Evolutionary conservation across 2,888 invertebrate genomes (phyloP), one percentile per base, ranked within the genome.

Genomic region (Dicycla oo): DNA sequence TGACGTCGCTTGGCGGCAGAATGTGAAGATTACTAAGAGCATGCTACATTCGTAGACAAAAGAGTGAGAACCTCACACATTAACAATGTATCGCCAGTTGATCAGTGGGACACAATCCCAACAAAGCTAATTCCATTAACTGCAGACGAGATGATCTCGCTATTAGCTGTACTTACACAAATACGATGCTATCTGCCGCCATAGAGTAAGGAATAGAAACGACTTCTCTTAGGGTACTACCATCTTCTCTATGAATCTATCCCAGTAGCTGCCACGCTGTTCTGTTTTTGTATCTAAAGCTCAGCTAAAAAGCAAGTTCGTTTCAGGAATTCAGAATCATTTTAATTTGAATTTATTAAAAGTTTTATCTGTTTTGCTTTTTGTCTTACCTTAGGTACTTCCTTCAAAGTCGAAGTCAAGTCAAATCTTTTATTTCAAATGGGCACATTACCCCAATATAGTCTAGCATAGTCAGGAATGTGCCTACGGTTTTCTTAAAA

Each of bases 121-220:
- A 85, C 85, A 85, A 86, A 85, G 81, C 73, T 85, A 86, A 86
- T 86, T 86, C 85, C 87, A 86, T 86, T 86, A 86, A 85, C 81
- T 53, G 71, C 65, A 47, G 54, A 54, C 51, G 51, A 56, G 81
- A 76, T 68, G 64, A 77, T 76, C 84, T 68, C 60, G 73, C 73
- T 69, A 76, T 69, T 61, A 60, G 58, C 61, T 71, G 62, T 68
- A 86, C 72, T 70, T 86, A 84, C 74, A 76, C 84, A 74, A 82
- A 82, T 74, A 83, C 13, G 73, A 69, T 78, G 30, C 11, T 69
- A 70, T 69, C 75, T 68, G 18, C 2, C 8, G 47, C 0, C 58
- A 57, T 8, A 78, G 78, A 63, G 30, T 1, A 60, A 56, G 8
- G 70, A 71, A 66, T 30, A 68, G 10, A 43, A 8, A 34, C 49